A percentile compares a stretch with the other conserved stretches of the same genome.
phyloP scores from a whole-genome alignment of 2,888 invertebrate genomes.

The Macropis europaea region DNA sequence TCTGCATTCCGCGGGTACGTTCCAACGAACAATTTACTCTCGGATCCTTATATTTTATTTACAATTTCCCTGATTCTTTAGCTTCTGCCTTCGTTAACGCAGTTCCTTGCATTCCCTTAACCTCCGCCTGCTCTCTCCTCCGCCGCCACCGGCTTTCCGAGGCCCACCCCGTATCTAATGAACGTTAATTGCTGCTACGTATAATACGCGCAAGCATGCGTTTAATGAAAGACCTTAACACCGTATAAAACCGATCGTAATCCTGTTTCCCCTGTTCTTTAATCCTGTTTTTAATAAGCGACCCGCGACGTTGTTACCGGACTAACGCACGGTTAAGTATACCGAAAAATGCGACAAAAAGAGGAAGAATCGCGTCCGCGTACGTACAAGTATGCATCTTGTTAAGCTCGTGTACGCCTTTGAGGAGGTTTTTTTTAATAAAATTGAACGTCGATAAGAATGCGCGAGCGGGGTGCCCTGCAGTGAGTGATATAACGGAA shows the following conservation, averaged over 20 bases:
- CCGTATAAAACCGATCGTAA: constrained; percentile 31
- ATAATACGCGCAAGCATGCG: constrained; percentile 28
- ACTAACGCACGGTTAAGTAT: too few relatives aligned
- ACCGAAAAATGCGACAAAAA: too few relatives aligned
- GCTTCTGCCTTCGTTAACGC: constrained; percentile 49
- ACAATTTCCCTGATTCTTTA: constrained; percentile 40
- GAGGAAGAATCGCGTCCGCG: too few relatives aligned
- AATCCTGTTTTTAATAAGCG: constrained; percentile 3
- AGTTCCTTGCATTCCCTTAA: constrained; percentile 40
- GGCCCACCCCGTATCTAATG: constrained; percentile 21
- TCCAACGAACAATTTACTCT: constrained; percentile 50
- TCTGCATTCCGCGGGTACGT: constrained; percentile 42
- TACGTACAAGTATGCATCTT: too few relatives aligned
- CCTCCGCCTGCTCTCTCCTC: constrained; percentile 14
- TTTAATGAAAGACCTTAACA: constrained; percentile 38
- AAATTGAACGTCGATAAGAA: too few relatives aligned
- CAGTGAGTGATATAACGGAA: too few relatives aligned
- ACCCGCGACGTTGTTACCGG: not conserved
- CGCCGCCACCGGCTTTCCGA: not conserved
- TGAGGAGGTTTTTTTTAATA: too few relatives aligned
- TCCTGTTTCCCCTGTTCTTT: constrained; percentile 11
- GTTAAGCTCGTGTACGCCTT: too few relatives aligned
- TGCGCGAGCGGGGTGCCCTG: too few relatives aligned
- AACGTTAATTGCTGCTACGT: constrained; percentile 43
- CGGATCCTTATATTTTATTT: constrained; percentile 43